A percentile compares a stretch with the other conserved stretches of the same genome.
Evolutionary conservation across 2,797 vertebrate species (phyloP).

Genomic region (Clarias fuscus): DNA sequence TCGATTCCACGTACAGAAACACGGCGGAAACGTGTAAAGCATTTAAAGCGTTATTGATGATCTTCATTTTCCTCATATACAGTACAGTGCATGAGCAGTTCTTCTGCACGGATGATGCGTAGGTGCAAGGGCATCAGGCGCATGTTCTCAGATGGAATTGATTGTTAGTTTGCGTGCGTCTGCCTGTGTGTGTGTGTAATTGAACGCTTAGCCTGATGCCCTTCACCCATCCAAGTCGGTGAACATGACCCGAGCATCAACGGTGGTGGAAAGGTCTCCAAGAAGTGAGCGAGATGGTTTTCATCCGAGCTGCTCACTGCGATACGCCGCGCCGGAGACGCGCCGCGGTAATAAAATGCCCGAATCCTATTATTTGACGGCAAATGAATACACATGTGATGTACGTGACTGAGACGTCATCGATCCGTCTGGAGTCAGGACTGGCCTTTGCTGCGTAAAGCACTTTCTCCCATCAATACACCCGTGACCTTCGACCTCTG

Average conservation of each 20-base stretch:
- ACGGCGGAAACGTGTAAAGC: neutral
- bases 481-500: constrained; percentile 85
- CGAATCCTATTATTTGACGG: constrained; percentile 65
- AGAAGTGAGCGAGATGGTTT: neutral
- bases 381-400: constrained; percentile 88
- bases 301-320: neutral
- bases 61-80: neutral
- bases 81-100: neutral
- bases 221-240: constrained; percentile 36
- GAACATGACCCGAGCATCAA: constrained; percentile 49
- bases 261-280: neutral
- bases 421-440: constrained; percentile 89
- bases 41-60: neutral
- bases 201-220: constrained; percentile 43
- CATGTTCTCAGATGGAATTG: constrained; percentile 22
- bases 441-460: constrained; percentile 84
- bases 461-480: constrained; percentile 87
- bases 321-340: neutral
- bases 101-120: neutral
- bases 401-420: constrained; percentile 83
- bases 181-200: constrained; percentile 32
- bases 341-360: constrained; percentile 61
- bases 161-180: constrained; percentile 30
- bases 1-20: neutral
- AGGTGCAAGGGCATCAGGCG: neutral